Evolutionary conservation across 2,888 invertebrate genomes (phyloP).

Genomic region (Melinaea menophilus): DNA sequence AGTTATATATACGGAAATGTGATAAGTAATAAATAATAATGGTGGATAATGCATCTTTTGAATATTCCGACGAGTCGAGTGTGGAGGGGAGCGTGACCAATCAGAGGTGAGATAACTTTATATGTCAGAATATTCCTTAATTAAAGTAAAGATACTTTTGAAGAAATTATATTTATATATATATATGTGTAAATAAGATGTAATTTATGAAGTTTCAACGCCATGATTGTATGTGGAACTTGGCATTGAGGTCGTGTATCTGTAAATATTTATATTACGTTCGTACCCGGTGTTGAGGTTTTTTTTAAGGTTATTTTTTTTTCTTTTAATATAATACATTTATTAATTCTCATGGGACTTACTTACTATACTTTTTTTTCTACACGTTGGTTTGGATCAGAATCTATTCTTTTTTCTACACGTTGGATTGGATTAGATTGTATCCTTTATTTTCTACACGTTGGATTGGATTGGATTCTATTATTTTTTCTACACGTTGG

Average conservation of each 20-base stretch:
- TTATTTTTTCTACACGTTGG: no score
- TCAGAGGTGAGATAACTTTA: constrained; percentile 50
- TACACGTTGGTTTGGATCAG: no score
- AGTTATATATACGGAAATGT: constrained; percentile 34
- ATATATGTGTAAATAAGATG: background rate
- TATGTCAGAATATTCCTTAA: background rate
- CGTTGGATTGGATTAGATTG: no score
- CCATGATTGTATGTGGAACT: background rate
- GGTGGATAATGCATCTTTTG: constrained; percentile 71
- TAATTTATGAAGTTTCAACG: background rate
- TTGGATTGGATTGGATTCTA: no score
- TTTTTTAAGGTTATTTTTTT: no score
- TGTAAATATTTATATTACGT: constrained; percentile 1
- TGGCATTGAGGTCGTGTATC: constrained; percentile 5
- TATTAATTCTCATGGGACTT: background rate
- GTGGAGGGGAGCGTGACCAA: constrained; percentile 44
- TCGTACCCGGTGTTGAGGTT: background rate
- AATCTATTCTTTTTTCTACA: no score
- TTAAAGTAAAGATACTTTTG: background rate
- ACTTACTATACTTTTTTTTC: no score
- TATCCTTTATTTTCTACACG: no score
- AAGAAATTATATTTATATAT: background rate
- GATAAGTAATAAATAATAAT: constrained; percentile 45
- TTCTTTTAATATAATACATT: background rate
- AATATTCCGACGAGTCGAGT: constrained; percentile 68